Conservation (phyloP, 2,113 vertebrate species). For the Anhinga anhinga region DNA sequence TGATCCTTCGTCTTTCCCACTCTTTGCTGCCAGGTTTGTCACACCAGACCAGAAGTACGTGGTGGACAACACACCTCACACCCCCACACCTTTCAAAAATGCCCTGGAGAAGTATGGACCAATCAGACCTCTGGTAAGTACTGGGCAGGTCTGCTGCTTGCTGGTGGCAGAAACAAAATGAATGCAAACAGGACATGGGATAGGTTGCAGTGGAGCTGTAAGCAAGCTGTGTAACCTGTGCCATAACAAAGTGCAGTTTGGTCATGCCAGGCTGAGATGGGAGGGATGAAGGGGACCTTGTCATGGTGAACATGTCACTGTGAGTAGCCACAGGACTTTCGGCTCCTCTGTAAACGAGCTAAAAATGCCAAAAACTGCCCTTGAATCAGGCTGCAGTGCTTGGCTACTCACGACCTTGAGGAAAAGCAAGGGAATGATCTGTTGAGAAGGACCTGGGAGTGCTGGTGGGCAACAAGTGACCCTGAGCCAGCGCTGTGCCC, state of each 20-base stretch:
- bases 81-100: conserved; percentile 95
- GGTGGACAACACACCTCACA: conserved; percentile 86
- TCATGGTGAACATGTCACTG: neutral
- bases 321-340: neutral
- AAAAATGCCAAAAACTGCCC: neutral
- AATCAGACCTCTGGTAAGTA: conserved; percentile 86
- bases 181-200: accelerated
- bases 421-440: neutral
- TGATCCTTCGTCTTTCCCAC: neutral
- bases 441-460: no score
- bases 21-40: conserved; percentile 81
- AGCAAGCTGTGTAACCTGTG: neutral
- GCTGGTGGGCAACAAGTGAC: no score
- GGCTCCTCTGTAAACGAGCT: neutral
- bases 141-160: neutral
- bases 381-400: neutral
- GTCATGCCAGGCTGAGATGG: neutral
- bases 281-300: neutral
- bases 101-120: conserved; percentile 95
- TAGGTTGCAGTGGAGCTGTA: neutral
- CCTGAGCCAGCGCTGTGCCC: no score
- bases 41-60: conserved; percentile 93
- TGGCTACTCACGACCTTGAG: neutral
- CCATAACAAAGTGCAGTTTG: neutral
- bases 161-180: neutral